phyloP scores from a whole-genome alignment of 2,888 invertebrate genomes.

The Lasius fuliginosus region DNA sequence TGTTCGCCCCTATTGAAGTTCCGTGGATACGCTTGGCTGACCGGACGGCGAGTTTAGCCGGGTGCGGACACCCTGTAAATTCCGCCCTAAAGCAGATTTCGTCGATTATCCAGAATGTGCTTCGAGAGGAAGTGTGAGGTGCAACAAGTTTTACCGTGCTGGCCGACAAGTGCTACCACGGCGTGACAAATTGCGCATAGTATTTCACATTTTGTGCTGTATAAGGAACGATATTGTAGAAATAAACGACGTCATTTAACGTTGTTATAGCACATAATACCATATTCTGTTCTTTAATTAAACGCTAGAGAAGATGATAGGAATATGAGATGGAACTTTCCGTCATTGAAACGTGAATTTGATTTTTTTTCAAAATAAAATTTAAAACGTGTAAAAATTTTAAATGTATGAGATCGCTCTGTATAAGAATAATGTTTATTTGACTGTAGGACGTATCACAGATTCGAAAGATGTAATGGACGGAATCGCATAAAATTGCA shows the following conservation, averaged over 20 bases:
- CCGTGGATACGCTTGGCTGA: conserved; percentile 14
- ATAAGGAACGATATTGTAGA: conserved; percentile 22
- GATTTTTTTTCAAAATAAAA: not conserved
- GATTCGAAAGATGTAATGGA: conserved; percentile 6
- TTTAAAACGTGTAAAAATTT: not conserved
- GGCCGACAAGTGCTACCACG: conserved; percentile 42
- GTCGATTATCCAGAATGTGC: conserved; percentile 51
- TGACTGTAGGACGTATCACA: not conserved
- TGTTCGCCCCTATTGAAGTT: conserved; percentile 28
- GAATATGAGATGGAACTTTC: conserved; percentile 4
- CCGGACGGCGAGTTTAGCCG: conserved; percentile 23
- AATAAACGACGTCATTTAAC: conserved; percentile 32
- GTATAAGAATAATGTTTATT: not conserved
- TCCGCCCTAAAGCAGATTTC: conserved; percentile 51
- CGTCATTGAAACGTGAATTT: not conserved
- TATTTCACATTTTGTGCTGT: conserved; percentile 39
- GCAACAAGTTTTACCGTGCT: conserved; percentile 52
- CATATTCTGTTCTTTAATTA: conserved; percentile 41
- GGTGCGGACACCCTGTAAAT: conserved; percentile 45
- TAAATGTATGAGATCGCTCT: not conserved
- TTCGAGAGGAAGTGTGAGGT: conserved; percentile 38
- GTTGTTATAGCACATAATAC: conserved; percentile 24
- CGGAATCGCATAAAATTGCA: conserved; percentile 22
- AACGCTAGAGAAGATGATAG: not conserved
- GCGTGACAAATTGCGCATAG: conserved; percentile 40